Conservation (phyloP, 2,888 invertebrate species). For the Aspidiotus destructor region DNA sequence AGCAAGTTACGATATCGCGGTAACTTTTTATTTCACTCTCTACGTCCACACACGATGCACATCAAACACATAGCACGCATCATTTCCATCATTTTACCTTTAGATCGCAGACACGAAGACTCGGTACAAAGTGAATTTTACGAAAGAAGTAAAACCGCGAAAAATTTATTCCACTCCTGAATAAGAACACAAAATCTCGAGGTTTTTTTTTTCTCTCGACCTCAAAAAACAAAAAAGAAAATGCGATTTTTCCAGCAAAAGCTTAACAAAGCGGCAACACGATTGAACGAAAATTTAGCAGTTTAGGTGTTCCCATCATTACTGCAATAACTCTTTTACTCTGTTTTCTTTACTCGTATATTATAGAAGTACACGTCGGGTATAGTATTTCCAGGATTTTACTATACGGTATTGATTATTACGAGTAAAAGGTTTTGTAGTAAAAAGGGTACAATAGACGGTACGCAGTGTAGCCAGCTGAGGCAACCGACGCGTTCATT, state of each 20-base stretch:
- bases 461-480: slow-evolving; percentile 17
- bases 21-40: slow-evolving; percentile 13
- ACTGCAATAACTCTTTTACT: neutral
- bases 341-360: slow-evolving; percentile 1
- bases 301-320: slow-evolving; percentile 18
- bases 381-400: slow-evolving; percentile 13
- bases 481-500: slow-evolving; percentile 18
- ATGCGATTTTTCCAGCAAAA: neutral
- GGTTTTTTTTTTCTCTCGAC: no score
- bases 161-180: no score
- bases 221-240: no score
- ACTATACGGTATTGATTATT: slow-evolving; percentile 31
- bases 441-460: slow-evolving; percentile 20
- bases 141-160: no score
- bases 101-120: no score
- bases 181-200: no score
- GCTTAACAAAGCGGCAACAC: slow-evolving; percentile 9
- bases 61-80: neutral
- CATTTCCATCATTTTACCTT: no score
- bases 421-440: slow-evolving; percentile 17
- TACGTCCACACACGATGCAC: no score
- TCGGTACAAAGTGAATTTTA: neutral
- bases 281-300: slow-evolving; percentile 21
- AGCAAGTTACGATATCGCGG: slow-evolving; percentile 17
- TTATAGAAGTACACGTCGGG: neutral